These are phyloP conservation scores for Bombus pascuorum DNA, from an alignment of 1,140 invertebrate species.

Conservation along the genomic window DNA sequence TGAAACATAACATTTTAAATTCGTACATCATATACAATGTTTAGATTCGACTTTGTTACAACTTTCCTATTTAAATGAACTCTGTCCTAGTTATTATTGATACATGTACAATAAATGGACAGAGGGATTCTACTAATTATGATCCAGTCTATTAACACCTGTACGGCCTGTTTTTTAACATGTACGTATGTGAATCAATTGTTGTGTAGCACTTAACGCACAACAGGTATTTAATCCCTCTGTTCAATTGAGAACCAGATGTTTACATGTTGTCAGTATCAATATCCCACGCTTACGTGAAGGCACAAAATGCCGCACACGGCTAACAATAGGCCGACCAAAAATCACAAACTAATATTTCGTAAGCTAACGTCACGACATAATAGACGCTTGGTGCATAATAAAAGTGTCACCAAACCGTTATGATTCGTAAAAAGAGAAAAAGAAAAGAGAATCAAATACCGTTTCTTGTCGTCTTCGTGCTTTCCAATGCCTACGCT, in stretches of 20 bases:
- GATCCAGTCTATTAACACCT: background rate
- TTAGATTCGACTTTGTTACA: background rate
- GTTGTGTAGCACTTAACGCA: background rate
- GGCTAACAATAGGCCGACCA: slow-evolving; percentile 75
- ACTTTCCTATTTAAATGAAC: slow-evolving; percentile 68
- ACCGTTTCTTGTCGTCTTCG: slow-evolving; percentile 62
- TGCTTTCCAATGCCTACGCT: slow-evolving; percentile 69
- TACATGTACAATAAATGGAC: slow-evolving; percentile 73
- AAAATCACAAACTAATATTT: slow-evolving; percentile 80
- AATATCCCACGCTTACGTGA: slow-evolving; percentile 83
- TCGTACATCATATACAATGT: background rate
- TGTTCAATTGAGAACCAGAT: slow-evolving; percentile 75
- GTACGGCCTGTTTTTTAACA: background rate
- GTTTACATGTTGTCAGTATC: slow-evolving; percentile 83
- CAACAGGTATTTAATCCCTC: slow-evolving; percentile 63
- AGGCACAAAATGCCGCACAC: slow-evolving; percentile 83
- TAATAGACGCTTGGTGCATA: slow-evolving; percentile 48
- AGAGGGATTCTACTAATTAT: slow-evolving; percentile 68
- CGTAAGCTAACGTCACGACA: slow-evolving; percentile 66
- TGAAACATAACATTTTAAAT: slow-evolving; percentile 1
- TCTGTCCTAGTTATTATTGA: slow-evolving; percentile 68
- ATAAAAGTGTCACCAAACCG: slow-evolving; percentile 33
- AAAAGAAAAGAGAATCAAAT: slow-evolving; percentile 2
- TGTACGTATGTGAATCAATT: background rate
- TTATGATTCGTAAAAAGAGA: slow-evolving; percentile 18